Base-by-base conservation (phyloP, 2,888 invertebrate species). In the Thymelicus acteon region DNA sequence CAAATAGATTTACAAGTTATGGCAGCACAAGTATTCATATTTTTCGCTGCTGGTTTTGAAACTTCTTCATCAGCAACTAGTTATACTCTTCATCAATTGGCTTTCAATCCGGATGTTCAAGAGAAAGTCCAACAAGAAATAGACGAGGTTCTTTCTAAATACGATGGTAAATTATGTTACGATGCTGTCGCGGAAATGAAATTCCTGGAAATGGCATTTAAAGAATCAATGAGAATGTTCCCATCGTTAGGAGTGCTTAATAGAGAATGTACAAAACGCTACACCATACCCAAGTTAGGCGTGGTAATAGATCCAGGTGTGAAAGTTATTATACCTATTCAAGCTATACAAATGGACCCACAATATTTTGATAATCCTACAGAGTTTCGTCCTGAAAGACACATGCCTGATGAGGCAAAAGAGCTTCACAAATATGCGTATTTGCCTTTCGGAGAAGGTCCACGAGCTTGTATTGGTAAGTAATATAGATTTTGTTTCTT, bases 71-170 rank as follows among this genome's bases (percentile, higher is more conserved):
- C 77, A 2, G 63, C 77, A 0, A 79, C 85, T 24, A 82, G 82
- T 67, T 85, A 78, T 40, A 78, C 79, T 4, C 73, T 82, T 13
- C 84, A 85, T 44, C 78, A 81, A 67, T 72, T 85, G 8, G 84
- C 89, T 2, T 76, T 78, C 37, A 73, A 87, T 70, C 84, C 83
- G 6, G 79, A 84, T 7, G 76, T 85, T 19, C 89, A 89, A 73
- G 72, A 77, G 4, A 81, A 79, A 64, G 77, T 85, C 6, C 83
- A 84, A 68, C 68, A 79, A 15, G 86, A 90, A 76, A 79, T 89
- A 39, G 85, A 83, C 66, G 65, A 13, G 12, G 77, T 80, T 7
- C 72, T 84, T 47, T 65, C 67, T 12, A 80, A 79, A 73, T 71
- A 82, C 64, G 66, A 79, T 60, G 75, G 78, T 37, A 78, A 79